phyloP scores from a whole-genome alignment of 2,888 invertebrate species.

The Nemotelus nigrinus region DNA sequence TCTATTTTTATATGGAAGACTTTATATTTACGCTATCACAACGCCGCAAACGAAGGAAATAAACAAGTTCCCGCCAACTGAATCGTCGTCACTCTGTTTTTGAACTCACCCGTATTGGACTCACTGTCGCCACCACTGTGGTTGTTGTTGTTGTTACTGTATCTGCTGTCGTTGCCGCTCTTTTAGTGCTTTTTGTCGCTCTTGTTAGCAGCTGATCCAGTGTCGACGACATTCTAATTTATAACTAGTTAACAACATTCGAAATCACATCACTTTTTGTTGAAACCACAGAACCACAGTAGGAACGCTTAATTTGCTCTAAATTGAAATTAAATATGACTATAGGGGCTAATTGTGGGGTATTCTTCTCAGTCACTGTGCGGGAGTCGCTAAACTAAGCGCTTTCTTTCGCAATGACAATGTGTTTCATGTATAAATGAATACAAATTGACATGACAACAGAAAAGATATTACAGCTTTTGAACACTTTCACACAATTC shows the following conservation, averaged over 20 bases:
- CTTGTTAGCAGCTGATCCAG: slow-evolving; percentile 5
- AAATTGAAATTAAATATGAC: not conserved
- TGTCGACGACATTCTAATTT: slow-evolving; percentile 21
- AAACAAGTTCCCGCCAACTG: too few species aligned
- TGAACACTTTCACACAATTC: slow-evolving; percentile 28
- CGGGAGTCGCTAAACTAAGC: too few species aligned
- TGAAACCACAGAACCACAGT: not conserved
- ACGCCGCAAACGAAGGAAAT: too few species aligned
- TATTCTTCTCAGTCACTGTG: too few species aligned
- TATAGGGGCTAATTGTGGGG: too few species aligned
- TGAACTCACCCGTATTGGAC: slow-evolving; percentile 33
- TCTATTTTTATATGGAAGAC: slow-evolving; percentile 23
- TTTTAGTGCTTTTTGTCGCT: not conserved
- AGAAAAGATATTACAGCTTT: too few species aligned
- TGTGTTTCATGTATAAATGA: too few species aligned
- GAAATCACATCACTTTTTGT: not conserved
- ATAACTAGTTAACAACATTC: slow-evolving; percentile 5
- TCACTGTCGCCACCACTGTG: not conserved
- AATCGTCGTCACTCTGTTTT: too few species aligned
- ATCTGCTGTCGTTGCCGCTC: not conserved
- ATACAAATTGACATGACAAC: too few species aligned
- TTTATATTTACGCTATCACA: slow-evolving; percentile 12
- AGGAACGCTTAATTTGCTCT: not conserved
- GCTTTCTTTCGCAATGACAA: too few species aligned
- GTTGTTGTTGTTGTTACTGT: slow-evolving; percentile 18